A percentile compares a stretch with the other conserved stretches of the same genome.
phyloP scores from a whole-genome alignment of 2,888 invertebrate genomes.

The Anthrax anthrax region DNA sequence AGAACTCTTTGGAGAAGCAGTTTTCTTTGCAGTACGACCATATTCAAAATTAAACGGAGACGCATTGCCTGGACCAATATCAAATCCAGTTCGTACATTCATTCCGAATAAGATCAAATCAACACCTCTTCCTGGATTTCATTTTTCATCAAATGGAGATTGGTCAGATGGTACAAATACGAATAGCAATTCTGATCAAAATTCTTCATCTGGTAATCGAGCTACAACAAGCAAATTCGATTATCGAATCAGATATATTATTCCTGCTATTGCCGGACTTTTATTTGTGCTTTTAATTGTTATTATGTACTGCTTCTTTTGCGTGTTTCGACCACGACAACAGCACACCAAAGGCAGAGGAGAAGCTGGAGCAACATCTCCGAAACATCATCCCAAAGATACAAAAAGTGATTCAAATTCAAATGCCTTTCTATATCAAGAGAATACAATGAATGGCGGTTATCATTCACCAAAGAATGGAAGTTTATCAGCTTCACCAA shows the following conservation, averaged over 20 bases:
- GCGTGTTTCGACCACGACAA: slow-evolving; percentile 15
- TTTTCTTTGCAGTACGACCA: slow-evolving; percentile 40
- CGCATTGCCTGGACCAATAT: slow-evolving; percentile 34
- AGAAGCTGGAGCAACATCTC: slow-evolving; percentile 15
- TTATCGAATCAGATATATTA: slow-evolving; percentile 12
- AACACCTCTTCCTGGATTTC: not conserved
- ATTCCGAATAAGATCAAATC: slow-evolving; percentile 24
- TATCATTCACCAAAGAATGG: not conserved
- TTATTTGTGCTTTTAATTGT: slow-evolving; percentile 11
- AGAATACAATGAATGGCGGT: slow-evolving; percentile 5
- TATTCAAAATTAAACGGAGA: slow-evolving; percentile 28
- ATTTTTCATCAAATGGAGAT: not conserved
- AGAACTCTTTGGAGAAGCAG: slow-evolving; percentile 35
- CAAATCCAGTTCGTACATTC: slow-evolving; percentile 40
- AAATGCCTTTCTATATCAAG: not conserved
- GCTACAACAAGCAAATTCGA: not conserved
- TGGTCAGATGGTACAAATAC: not conserved
- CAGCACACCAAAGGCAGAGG: slow-evolving; percentile 17
- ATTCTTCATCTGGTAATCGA: not conserved
- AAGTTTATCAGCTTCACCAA: slow-evolving; percentile 3
- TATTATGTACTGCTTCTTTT: slow-evolving; percentile 11
- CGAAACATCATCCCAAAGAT: slow-evolving; percentile 28
- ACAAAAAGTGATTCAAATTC: slow-evolving; percentile 26
- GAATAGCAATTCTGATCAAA: slow-evolving; percentile 2
- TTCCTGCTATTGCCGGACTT: slow-evolving; percentile 13